Percentiles rank a stretch among this genome's conserved stretches.
Evolutionary conservation across 2,113 vertebrate species (phyloP).

Genomic region (Pterocles orientalis): DNA sequence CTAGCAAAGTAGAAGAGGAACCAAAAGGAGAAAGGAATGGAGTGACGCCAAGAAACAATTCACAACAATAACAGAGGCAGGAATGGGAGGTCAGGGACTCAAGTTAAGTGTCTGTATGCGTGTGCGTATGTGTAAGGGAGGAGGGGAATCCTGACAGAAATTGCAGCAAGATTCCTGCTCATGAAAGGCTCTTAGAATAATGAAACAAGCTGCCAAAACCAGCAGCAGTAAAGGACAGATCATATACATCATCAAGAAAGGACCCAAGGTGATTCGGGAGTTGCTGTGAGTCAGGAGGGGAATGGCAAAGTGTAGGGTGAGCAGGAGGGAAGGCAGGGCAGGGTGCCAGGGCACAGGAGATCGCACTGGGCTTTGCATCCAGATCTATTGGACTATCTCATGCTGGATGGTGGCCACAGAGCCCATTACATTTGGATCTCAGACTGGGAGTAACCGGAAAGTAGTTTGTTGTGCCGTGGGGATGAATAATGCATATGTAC

Average conservation of each 20-base stretch:
- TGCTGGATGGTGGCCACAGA: not conserved
- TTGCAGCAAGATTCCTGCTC: not conserved
- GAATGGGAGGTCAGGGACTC: constrained; percentile 44
- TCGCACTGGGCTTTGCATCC: not conserved
- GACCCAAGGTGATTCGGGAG: not conserved
- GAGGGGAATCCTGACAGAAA: constrained; percentile 16
- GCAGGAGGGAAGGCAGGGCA: not conserved
- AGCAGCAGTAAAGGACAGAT: constrained; percentile 15
- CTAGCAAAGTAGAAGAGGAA: not conserved
- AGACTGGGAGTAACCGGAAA: not conserved
- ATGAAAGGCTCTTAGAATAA: constrained; percentile 24
- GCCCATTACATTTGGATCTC: fast-evolving
- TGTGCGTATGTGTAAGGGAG: not conserved
- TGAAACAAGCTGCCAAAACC: constrained; percentile 8
- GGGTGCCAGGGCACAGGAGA: not conserved
- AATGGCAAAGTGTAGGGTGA: not conserved
- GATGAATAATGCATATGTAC: fast-evolving
- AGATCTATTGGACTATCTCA: not conserved
- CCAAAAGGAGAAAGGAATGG: constrained; percentile 8
- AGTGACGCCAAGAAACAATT: not conserved
- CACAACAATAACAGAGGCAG: constrained; percentile 25
- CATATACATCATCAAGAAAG: not conserved
- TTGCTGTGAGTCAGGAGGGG: not conserved
- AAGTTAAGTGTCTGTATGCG: not conserved
- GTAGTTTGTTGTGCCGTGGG: not conserved